These are phyloP conservation scores for Conus ventricosus DNA, from an alignment of 1,140 invertebrate species.

Conservation along the genomic window DNA sequence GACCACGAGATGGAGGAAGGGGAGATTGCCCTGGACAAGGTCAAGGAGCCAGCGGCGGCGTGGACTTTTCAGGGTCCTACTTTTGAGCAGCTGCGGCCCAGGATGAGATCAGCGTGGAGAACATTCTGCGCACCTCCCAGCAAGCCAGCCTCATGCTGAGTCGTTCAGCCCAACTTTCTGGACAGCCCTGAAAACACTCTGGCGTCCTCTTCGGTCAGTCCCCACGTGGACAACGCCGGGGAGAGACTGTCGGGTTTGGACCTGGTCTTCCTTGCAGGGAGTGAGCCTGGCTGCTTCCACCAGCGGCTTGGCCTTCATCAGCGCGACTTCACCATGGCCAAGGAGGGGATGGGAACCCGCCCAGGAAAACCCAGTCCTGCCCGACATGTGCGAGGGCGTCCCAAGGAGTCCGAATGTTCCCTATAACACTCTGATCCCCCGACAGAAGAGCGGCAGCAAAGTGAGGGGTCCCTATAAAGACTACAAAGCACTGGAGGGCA, in stretches of 20 bases:
- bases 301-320: not conserved
- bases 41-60: conserved; percentile 43
- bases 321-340: not conserved
- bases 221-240: not conserved
- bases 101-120: conserved; percentile 51
- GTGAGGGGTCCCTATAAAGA: not conserved
- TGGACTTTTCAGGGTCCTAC: conserved; percentile 31
- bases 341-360: not conserved
- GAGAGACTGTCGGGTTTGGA: not conserved
- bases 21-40: not conserved
- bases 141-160: conserved; percentile 43
- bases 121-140: conserved; percentile 53
- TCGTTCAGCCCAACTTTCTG: conserved; percentile 42
- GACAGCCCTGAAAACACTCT: conserved; percentile 42
- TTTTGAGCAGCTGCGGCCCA: conserved; percentile 29
- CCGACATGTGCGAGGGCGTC: not conserved
- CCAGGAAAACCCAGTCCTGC: not conserved
- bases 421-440: not conserved
- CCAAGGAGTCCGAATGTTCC: not conserved
- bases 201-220: not conserved
- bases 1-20: conserved; percentile 27
- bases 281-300: not conserved
- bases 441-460: not conserved
- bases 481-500: not conserved
- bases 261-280: not conserved